Base-by-base conservation (phyloP, 2,888 invertebrate species). In the Conchocele bisecta region DNA sequence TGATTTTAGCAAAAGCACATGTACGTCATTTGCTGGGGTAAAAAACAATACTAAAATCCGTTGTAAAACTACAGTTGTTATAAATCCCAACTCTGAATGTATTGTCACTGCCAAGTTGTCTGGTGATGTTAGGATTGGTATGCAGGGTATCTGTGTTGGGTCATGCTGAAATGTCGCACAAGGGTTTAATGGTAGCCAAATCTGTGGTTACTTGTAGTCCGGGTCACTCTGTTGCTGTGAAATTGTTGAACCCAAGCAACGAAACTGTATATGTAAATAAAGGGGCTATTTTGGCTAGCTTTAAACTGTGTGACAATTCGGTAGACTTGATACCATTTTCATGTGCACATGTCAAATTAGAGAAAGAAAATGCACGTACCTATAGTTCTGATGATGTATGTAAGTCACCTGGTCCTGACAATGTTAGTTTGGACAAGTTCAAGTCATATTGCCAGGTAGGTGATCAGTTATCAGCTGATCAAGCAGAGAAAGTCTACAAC, bases 81-180 rank as follows among this genome's bases (percentile, higher is more conserved):
- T 59, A 17, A 15, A 33, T 3, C 59, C 48, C 7, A 61, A 61
- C 29, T 51, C 53, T 17, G 44, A 53, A 29, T 26, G 24, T 44
- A 24, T 63, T 53, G 33, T 59, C 6, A 24, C 24, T 13, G 63
- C 44, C 7, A 53, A 33, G 20, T 3, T 63, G 20, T 24, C 26
- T 13, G n/a, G 44, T 29, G 31, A 26, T 29, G 13, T 63, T 1
- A 11, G 42, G n/a, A 53, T 44, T 17, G 63, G 63, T 41, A 42
- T 31, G 11, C 63, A 63, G 54, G 63, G 63, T 26, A 15, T 26
- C 7, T 42, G 54, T 44, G n/a, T 48, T 26, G 24, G 63, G 35
- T 20, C 41, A 42, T 63, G 29, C 13, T 54, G 31, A 63, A 26
- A 31, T 54, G 13, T 22, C 20, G 29, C 13, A 46, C 41, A 53